Base-by-base conservation (phyloP, 2,113 vertebrate genomes). In the Amphiprion ocellaris region DNA sequence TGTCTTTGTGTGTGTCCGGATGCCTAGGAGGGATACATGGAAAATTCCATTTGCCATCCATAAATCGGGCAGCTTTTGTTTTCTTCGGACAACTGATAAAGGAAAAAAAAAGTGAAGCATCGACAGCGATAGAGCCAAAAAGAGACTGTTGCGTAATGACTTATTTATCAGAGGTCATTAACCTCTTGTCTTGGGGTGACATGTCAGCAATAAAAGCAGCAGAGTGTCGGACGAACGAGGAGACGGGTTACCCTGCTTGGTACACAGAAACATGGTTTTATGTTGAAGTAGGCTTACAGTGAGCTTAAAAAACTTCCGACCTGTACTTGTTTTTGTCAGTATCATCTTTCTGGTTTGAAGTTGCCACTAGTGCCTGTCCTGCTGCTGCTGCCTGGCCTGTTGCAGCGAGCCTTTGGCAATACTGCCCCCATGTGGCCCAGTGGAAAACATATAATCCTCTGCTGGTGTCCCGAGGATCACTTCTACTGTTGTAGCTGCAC, bases 351-450 rank as follows among this genome's bases (percentile, higher is more conserved):
- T 54, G 68, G 69, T 76, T 70, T 54, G 23, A 71, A 84, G 83
- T 89, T 85, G 63, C 58, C 74, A 23, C 68, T 70, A 10, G 55
- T 66, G 64, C 49, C 74, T 56, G 81, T 87, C 72, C 80, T 72
- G 64, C 67, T 69, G 61, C 60, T 37, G 33, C 33, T 37, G 72
- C 75, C 55, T 53, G 62, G 62, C 67, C 65, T 70, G 49, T 24
- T 65, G 58, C 33, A n/a, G 44, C 3, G 10, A 78, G 64, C 44
- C 85, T 92, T 93, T 92, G 90, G 58, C 83, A 91, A 92, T 83
- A 93, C 88, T 92, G 91, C 91, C 91, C 83, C 91, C 92, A 66
- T 81, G 94, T 95, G 94, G 75, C 24, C 0, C 1, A 19, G 16
- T 23, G 14, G 16, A 50, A 33, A 56, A 56, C 85, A 69, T 11